Evolutionary conservation across 2,888 invertebrate species (phyloP), one percentile per base, ranked within the genome.

Genomic region (Zhuqinia jingwanae): DNA sequence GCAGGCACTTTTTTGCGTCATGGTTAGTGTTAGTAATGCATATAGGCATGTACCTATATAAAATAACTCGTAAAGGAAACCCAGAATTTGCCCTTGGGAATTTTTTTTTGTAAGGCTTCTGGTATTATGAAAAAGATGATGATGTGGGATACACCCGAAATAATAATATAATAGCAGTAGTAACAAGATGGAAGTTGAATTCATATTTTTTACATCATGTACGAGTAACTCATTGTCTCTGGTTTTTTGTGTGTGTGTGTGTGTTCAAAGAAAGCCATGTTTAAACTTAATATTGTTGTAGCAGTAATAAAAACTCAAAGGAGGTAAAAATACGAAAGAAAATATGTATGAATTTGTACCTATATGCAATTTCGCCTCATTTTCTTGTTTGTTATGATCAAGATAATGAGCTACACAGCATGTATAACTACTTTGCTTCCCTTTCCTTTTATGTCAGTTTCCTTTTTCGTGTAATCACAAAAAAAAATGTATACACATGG

Each of bases 241-340:
- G 5, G 10, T 60, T 68, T 68, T 68, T 42, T n/a, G n/a, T n/a
- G n/a, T n/a, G n/a, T n/a, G n/a, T n/a, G n/a, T n/a, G 68, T 68
- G 42, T 65, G 45, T 68, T 68, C 68, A 22, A 68, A 22, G n/a
- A n/a, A n/a, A n/a, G n/a, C 45, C 68, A 22, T 47, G 70, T 70
- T 47, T 70, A 25, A 70, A 70, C 70, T 45, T 70, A 70, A 70
- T 70, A 70, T 70, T 50, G n/a, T 50, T 45, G n/a, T n/a, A n/a
- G n/a, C n/a, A n/a, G 22, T 70, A 22, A 47, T 70, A 70, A 70
- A 50, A 47, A 25, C 25, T 20, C 42, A 68, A 68, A 45, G n/a
- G 30, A 63, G 30, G 36, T 13, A 2, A 1, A 11, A 2, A 1
- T 2, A n/a, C n/a, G 47, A 47, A 47, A 63, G 63, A 36, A 63